phyloP scores from a whole-genome alignment of 2,888 invertebrate species.

The Trichopoda pennipes region DNA sequence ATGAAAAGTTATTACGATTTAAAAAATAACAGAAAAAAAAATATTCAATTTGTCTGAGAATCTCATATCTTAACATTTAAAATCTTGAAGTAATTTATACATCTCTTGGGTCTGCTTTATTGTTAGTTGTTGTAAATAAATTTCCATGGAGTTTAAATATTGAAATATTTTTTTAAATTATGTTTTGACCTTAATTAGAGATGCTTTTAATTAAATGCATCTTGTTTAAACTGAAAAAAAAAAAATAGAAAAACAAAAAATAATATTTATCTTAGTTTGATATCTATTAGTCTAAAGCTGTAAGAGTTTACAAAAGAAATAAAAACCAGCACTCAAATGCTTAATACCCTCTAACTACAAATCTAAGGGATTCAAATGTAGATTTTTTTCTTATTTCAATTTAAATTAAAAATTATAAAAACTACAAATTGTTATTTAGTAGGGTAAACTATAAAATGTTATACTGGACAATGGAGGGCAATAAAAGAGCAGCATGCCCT shows the following conservation, averaged over 20 bases:
- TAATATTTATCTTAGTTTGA: conserved; percentile 50
- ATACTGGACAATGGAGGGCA: conserved; percentile 16
- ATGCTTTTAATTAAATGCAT: conserved; percentile 70
- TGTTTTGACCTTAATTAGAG: conserved; percentile 72
- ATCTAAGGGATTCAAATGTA: conserved; percentile 50
- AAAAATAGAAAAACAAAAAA: conserved; percentile 19
- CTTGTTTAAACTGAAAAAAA: conserved; percentile 22
- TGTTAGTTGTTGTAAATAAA: conserved; percentile 18
- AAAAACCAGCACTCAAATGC: neutral
- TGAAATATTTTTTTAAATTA: conserved; percentile 64
- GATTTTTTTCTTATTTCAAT: conserved; percentile 21
- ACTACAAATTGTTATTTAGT: conserved; percentile 67
- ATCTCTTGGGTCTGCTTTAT: conserved; percentile 8
- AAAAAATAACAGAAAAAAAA: conserved; percentile 32
- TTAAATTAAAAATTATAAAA: conserved; percentile 54
- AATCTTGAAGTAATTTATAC: conserved; percentile 26
- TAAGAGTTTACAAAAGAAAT: neutral
- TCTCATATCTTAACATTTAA: conserved; percentile 45
- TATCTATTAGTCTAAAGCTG: conserved; percentile 48
- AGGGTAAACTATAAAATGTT: conserved; percentile 62
- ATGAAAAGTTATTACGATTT: conserved; percentile 28
- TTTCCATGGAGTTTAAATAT: conserved; percentile 33
- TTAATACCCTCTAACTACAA: conserved; percentile 1
- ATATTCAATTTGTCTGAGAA: conserved; percentile 54
- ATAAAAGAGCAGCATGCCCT: neutral